phyloP scores from a whole-genome alignment of 2,888 invertebrate genomes.

The Acleris literana region DNA sequence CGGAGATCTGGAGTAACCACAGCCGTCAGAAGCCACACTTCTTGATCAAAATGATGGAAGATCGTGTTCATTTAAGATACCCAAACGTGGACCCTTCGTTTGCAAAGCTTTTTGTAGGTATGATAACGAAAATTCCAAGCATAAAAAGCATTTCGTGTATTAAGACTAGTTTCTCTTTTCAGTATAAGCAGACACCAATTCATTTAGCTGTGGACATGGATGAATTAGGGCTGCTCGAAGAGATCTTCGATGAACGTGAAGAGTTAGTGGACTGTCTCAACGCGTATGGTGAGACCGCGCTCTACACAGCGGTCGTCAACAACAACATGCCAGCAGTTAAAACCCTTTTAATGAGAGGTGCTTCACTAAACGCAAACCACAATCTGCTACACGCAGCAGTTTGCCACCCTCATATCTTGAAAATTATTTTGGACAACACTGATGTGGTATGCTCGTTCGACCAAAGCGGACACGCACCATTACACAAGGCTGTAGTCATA shows the following conservation, averaged over 20 bases:
- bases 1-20: background rate
- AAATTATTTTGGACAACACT: background rate
- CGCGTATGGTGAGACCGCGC: background rate
- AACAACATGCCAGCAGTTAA: background rate
- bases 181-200: background rate
- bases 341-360: background rate
- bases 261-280: background rate
- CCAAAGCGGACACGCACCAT: background rate
- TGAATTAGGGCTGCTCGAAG: background rate
- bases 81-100: background rate
- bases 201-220: background rate
- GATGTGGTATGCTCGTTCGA: background rate
- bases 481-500: background rate
- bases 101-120: background rate
- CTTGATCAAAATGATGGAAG: too few species aligned
- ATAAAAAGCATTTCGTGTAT: background rate
- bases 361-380: background rate
- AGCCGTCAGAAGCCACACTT: background rate
- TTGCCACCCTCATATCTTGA: background rate
- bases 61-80: background rate
- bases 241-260: background rate
- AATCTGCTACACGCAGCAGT: conserved; percentile 1
- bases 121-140: background rate
- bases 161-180: background rate
- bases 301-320: background rate